Conservation (phyloP, 2,888 invertebrate genomes). For the Quadroppia sp. region DNA sequence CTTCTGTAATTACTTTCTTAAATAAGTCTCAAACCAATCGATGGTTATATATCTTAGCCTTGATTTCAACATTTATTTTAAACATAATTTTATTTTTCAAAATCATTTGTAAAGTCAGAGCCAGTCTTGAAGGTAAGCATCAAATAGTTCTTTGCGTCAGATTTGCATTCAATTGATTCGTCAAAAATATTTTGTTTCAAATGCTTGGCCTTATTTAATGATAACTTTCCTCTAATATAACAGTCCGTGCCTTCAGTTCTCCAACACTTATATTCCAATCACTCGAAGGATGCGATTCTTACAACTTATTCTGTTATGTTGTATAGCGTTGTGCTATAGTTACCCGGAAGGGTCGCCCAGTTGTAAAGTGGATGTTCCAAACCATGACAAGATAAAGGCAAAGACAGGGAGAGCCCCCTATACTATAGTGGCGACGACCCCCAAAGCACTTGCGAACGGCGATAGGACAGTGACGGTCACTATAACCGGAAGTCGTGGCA, state of each 20-base stretch:
- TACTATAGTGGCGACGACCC: conserved; percentile 25
- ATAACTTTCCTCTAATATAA: conserved; percentile 17
- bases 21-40: neutral
- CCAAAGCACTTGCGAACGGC: conserved; percentile 14
- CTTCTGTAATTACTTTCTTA: neutral
- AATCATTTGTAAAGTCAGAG: conserved; percentile 2
- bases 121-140: conserved; percentile 22
- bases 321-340: conserved; percentile 1
- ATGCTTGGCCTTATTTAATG: conserved; percentile 18
- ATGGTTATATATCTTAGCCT: conserved; percentile 7
- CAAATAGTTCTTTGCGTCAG: conserved; percentile 4
- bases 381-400: conserved; percentile 27
- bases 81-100: neutral
- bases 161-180: conserved; percentile 22
- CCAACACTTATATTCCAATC: neutral
- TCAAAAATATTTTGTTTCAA: conserved; percentile 2
- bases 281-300: conserved; percentile 9
- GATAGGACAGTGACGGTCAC: conserved; percentile 37
- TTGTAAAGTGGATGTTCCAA: conserved; percentile 23
- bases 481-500: conserved; percentile 26
- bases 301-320: neutral
- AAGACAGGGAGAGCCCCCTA: conserved; percentile 32
- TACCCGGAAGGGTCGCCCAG: conserved; percentile 41
- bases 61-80: neutral
- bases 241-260: neutral